Conservation (phyloP, 35 echinoderm and acorn worm genomes). For the Chiridota heheva region DNA sequence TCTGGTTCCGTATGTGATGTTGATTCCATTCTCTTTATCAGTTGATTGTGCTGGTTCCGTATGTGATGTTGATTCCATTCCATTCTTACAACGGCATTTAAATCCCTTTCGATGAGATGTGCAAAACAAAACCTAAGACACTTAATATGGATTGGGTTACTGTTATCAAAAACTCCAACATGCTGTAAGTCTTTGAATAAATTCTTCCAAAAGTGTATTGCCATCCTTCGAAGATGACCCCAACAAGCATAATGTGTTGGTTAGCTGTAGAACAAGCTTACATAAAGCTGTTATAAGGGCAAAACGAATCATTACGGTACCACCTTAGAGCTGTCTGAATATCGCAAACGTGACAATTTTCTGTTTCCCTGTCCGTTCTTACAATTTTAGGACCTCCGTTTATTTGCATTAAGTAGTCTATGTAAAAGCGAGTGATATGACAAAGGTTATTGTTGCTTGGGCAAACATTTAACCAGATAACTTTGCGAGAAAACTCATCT, state of each 20-base stretch:
- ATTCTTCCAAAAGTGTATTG: conserved; percentile 47
- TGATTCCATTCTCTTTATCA: too few species aligned
- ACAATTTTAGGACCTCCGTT: conserved; percentile 47
- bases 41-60: too few species aligned
- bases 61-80: conserved; percentile 22
- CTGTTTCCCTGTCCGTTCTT: conserved; percentile 67
- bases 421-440: conserved; percentile 13
- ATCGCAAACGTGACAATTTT: conserved; percentile 44
- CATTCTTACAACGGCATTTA: background rate
- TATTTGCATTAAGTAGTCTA: conserved; percentile 17
- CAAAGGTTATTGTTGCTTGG: conserved; percentile 65
- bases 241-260: conserved; percentile 60
- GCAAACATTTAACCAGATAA: conserved; percentile 61
- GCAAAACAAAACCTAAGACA: conserved; percentile 65
- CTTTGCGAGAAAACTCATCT: conserved; percentile 76
- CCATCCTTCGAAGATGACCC: conserved; percentile 44
- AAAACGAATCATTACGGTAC: conserved; percentile 45
- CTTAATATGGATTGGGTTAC: conserved; percentile 57
- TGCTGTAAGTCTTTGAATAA: conserved; percentile 59
- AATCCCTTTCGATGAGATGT: conserved; percentile 36
- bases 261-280: conserved; percentile 58
- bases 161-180: conserved; percentile 59
- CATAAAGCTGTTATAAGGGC: conserved; percentile 40
- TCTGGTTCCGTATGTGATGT: too few species aligned
- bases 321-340: conserved; percentile 50